phyloP scores from a whole-genome alignment of 2,797 vertebrate species.

The Taenioides sp. region DNA sequence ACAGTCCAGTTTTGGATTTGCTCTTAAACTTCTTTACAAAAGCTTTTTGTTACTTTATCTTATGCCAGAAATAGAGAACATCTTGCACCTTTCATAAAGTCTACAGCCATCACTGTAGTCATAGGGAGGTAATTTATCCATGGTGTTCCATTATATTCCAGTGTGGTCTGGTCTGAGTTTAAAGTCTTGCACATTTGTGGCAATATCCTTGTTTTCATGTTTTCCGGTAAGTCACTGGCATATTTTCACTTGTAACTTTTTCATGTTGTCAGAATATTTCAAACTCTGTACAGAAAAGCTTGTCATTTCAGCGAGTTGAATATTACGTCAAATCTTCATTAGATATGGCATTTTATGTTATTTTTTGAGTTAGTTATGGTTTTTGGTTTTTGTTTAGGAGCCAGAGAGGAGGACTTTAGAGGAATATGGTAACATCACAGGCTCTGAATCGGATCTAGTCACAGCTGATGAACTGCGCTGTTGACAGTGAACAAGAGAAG shows the following conservation, averaged over 20 bases:
- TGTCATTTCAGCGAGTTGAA: not conserved
- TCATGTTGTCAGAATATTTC: not conserved
- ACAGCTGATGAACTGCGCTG: not conserved
- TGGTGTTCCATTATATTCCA: not conserved
- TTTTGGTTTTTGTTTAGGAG: not conserved
- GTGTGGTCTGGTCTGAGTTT: not conserved
- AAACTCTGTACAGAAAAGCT: not conserved
- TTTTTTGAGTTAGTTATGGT: too few relatives aligned
- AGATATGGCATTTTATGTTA: not conserved
- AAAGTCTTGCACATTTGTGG: not conserved
- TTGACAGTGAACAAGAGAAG: slow-evolving; percentile 6
- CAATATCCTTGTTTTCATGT: not conserved
- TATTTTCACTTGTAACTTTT: not conserved
- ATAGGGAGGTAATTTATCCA: not conserved
- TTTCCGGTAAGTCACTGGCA: not conserved
- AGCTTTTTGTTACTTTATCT: not conserved
- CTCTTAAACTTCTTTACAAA: not conserved
- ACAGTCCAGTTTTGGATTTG: too few relatives aligned
- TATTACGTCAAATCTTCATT: not conserved
- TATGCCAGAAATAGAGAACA: not conserved
- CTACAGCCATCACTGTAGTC: not conserved
- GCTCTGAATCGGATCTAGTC: not conserved
- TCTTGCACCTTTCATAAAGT: not conserved
- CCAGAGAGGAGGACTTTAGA: not conserved
- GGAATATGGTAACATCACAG: not conserved